Percentiles rank a stretch among this genome's conserved stretches.
phyloP scores from a whole-genome alignment of 2,797 vertebrate species.

The Chelon auratus region DNA sequence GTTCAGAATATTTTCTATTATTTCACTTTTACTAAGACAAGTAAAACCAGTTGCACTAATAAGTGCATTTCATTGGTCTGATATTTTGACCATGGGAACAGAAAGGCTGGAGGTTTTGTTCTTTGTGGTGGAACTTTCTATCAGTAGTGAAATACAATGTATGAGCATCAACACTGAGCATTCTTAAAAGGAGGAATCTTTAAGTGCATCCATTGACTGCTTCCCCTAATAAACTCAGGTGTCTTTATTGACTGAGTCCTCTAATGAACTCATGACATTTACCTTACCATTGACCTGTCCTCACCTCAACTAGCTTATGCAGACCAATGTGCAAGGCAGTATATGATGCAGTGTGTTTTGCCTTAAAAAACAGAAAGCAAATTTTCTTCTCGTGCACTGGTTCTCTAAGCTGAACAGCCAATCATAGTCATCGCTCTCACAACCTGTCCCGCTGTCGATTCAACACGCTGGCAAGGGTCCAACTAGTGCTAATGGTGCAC shows the following conservation, averaged over 20 bases:
- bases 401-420: no score
- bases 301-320: background rate
- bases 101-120: conserved; percentile 28
- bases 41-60: no score
- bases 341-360: no score
- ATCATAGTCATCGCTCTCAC: no score
- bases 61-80: background rate
- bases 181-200: conserved; percentile 19
- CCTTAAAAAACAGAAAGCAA: no score
- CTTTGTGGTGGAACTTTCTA: background rate
- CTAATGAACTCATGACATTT: conserved; percentile 26
- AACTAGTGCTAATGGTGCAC: no score
- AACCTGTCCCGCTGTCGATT: no score
- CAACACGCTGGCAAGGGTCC: no score
- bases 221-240: conserved; percentile 34
- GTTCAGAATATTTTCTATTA: background rate
- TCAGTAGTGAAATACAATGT: no score
- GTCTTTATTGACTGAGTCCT: conserved; percentile 25
- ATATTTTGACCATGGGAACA: background rate
- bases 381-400: no score
- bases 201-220: conserved; percentile 34
- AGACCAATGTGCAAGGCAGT: no score
- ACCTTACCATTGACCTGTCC: background rate
- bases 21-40: background rate
- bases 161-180: conserved; percentile 13